A percentile compares a stretch with the other conserved stretches of the same genome.
phyloP scores from a whole-genome alignment of 2,113 vertebrate species.

The Gavialis gangeticus region DNA sequence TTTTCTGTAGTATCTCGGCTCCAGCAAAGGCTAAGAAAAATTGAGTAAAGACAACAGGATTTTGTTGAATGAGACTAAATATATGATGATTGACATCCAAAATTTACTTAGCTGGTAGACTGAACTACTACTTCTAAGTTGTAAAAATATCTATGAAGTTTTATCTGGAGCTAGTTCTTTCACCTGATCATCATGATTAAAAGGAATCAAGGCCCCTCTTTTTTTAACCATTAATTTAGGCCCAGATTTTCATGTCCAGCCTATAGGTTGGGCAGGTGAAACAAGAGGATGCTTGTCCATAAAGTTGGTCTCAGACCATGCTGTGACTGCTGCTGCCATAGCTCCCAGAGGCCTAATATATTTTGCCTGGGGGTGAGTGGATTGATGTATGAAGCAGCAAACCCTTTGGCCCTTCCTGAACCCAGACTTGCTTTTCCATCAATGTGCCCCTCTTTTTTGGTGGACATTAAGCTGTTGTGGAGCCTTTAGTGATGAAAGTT shows the following conservation, averaged over 20 bases:
- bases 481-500: neutral
- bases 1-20: neutral
- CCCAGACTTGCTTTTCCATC: neutral
- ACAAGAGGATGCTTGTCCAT: neutral
- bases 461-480: neutral
- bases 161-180: neutral
- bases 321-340: neutral
- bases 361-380: neutral
- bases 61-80: neutral
- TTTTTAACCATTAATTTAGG: neutral
- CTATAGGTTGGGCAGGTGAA: neutral
- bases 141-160: neutral
- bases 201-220: neutral
- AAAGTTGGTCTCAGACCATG: neutral
- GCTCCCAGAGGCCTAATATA: neutral
- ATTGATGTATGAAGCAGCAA: neutral
- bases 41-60: neutral
- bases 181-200: neutral
- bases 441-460: neutral
- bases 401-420: neutral
- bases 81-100: neutral
- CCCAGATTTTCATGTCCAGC: neutral
- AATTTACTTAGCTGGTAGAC: neutral
- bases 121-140: neutral
- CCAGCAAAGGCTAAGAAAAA: neutral